phyloP scores from a whole-genome alignment of 2,888 invertebrate genomes.

The Dusona sp. region DNA sequence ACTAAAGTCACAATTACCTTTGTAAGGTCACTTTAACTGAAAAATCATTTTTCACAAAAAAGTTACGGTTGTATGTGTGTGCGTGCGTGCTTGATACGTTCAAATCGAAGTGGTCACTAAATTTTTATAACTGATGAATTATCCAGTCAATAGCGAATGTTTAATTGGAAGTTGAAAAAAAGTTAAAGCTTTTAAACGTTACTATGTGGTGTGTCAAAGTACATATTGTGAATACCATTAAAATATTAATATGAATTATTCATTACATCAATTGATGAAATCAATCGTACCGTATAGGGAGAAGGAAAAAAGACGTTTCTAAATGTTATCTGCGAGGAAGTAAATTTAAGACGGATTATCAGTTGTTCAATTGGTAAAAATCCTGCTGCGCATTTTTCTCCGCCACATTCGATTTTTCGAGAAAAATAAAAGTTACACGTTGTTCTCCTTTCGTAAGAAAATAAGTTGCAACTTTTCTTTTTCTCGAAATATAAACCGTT shows the following conservation, averaged over 20 bases:
- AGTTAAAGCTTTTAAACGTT: not conserved
- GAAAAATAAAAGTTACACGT: too few relatives aligned
- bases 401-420: too few relatives aligned
- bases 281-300: not conserved
- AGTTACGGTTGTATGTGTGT: not conserved
- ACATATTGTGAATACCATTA: not conserved
- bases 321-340: not conserved
- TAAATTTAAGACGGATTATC: not conserved
- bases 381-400: too few relatives aligned
- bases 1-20: not conserved
- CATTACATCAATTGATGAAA: not conserved
- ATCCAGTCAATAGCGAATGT: not conserved
- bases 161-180: not conserved
- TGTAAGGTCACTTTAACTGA: not conserved
- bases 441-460: too few relatives aligned
- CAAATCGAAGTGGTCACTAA: not conserved
- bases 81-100: not conserved
- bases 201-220: not conserved
- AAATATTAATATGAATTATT: not conserved
- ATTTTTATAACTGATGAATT: not conserved
- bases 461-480: too few relatives aligned
- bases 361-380: too few relatives aligned
- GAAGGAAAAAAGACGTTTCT: not conserved
- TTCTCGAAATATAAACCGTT: too few relatives aligned
- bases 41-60: not conserved